Percentiles rank a stretch among this genome's conserved stretches.
Evolutionary conservation across 35 echinoderm and acorn worm species (phyloP).

Genomic region (Nesometra sesokonis): DNA sequence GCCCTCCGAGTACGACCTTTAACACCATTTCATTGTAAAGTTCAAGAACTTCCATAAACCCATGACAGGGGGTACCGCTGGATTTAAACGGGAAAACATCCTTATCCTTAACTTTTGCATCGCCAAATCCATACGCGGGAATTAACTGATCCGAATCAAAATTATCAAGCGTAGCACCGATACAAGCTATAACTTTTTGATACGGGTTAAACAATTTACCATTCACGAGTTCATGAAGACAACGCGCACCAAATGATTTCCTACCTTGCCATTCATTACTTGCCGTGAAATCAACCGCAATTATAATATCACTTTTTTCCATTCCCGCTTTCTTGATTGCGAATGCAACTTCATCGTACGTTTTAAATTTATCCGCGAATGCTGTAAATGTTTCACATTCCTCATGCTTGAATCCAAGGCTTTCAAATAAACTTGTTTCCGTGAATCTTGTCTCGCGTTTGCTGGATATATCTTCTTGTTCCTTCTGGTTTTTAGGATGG

Average conservation of each 20-base stretch:
- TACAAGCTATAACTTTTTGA: conserved; percentile 68
- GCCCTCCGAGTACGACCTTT: conserved; percentile 45
- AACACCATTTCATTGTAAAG: conserved; percentile 36
- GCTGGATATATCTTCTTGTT: not conserved
- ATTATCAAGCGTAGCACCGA: conserved; percentile 82
- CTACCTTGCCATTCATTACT: conserved; percentile 98
- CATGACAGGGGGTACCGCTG: conserved; percentile 33
- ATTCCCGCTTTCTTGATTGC: conserved; percentile 86
- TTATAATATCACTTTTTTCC: conserved; percentile 70
- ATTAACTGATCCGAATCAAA: conserved; percentile 90
- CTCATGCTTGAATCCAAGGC: conserved; percentile 60
- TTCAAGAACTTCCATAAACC: conserved; percentile 70
- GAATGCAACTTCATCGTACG: conserved; percentile 60
- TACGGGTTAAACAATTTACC: conserved; percentile 83
- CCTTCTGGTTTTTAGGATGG: not conserved
- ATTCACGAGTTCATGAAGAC: conserved; percentile 68
- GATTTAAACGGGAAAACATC: conserved; percentile 54
- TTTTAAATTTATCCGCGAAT: conserved; percentile 69
- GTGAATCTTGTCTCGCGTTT: conserved; percentile 30
- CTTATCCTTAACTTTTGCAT: conserved; percentile 36
- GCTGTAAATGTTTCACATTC: conserved; percentile 71
- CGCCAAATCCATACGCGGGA: conserved; percentile 82
- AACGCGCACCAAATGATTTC: conserved; percentile 37
- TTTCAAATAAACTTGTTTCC: conserved; percentile 67
- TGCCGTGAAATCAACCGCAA: conserved; percentile 93